Conservation (phyloP, 2,888 invertebrate species). For the Drosophila infuscata region DNA sequence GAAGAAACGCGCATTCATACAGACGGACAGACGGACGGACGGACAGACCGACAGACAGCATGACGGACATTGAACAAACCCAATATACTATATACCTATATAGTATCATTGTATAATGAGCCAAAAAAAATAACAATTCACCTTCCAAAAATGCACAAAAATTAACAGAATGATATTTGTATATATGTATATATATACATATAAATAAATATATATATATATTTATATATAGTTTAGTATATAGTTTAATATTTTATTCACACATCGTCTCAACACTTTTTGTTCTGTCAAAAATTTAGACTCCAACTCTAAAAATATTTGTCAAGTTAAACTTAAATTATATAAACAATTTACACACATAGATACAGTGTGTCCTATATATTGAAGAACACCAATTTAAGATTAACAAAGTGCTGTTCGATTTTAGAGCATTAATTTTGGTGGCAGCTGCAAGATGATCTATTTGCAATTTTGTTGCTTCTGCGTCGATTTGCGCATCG, state of each 20-base stretch:
- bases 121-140: not conserved
- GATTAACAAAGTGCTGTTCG: not conserved
- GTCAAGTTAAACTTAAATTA: slow-evolving; percentile 23
- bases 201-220: not conserved
- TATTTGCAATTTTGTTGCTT: slow-evolving; percentile 62
- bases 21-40: too few species aligned
- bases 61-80: too few species aligned
- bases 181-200: not conserved
- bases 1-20: too few species aligned
- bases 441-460: slow-evolving; percentile 49
- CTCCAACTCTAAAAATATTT: not conserved
- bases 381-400: not conserved
- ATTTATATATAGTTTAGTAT: not conserved
- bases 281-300: slow-evolving; percentile 18
- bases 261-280: slow-evolving; percentile 9
- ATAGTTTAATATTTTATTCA: not conserved
- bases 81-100: too few species aligned
- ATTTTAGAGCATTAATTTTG: not conserved
- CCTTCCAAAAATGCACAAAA: not conserved
- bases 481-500: slow-evolving; percentile 63
- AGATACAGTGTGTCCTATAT: too few species aligned
- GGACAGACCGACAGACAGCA: too few species aligned
- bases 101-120: too few species aligned
- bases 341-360: slow-evolving; percentile 7
- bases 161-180: not conserved